These are phyloP conservation scores for Spinibarbus caldwelli DNA, from an alignment of 2,797 vertebrate genomes.

Conservation along the genomic window DNA sequence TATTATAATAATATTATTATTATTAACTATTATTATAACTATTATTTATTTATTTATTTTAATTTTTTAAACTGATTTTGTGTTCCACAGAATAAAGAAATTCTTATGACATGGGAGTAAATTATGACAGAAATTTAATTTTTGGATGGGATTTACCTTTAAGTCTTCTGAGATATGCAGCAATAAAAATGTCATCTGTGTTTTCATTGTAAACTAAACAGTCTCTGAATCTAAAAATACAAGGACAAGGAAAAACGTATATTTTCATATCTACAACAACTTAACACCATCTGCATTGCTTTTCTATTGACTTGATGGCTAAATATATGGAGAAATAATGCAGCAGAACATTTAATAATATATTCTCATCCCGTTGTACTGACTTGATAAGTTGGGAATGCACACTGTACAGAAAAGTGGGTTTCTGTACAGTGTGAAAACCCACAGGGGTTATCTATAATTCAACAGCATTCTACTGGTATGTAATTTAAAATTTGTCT, in stretches of 20 bases:
- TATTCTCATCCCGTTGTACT: background rate
- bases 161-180: background rate
- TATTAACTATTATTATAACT: no score
- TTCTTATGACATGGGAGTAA: background rate
- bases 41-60: no score
- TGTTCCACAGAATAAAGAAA: background rate
- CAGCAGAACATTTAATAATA: slow-evolving; percentile 3
- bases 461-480: slow-evolving; percentile 35
- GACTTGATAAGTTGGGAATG: background rate
- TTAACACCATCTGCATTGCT: background rate
- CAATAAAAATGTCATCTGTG: background rate
- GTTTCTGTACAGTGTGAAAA: slow-evolving; percentile 14
- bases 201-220: background rate
- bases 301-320: background rate
- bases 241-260: background rate
- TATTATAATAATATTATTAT: no score
- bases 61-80: no score
- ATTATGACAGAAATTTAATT: background rate
- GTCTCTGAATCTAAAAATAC: background rate
- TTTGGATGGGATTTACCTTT: background rate
- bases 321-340: background rate
- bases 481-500: slow-evolving; percentile 27
- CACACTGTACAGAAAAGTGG: background rate
- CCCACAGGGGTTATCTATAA: slow-evolving; percentile 8
- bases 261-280: background rate